Percentiles rank a stretch among this genome's conserved stretches.
These are phyloP conservation scores for Drosophila mimica DNA, from an alignment of 2,888 invertebrate genomes.

Conservation along the genomic window DNA sequence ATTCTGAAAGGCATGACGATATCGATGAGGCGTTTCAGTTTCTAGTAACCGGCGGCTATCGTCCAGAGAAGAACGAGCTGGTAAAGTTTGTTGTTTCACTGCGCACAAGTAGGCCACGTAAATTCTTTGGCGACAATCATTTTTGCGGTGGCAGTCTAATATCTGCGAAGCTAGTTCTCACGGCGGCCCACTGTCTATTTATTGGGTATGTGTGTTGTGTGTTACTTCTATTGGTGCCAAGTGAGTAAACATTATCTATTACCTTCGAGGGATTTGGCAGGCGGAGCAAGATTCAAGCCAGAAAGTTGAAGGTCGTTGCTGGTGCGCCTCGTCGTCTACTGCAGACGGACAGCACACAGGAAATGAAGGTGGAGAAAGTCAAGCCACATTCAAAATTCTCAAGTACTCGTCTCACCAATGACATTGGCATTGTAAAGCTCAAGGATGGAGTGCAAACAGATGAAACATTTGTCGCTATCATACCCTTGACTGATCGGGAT, in stretches of 20 bases:
- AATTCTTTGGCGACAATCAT: conserved; percentile 66
- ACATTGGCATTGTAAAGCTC: conserved; percentile 49
- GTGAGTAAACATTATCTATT: neutral
- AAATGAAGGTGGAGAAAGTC: neutral
- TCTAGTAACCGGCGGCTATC: conserved; percentile 68
- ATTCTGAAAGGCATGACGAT: neutral
- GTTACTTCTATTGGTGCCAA: neutral
- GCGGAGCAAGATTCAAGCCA: neutral
- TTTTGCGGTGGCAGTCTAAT: conserved; percentile 69
- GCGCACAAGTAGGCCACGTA: conserved; percentile 4
- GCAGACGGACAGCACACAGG: conserved; percentile 27
- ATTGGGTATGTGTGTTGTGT: conserved; percentile 27
- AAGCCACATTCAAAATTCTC: conserved; percentile 47
- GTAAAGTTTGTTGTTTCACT: conserved; percentile 57
- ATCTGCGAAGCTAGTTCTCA: conserved; percentile 36
- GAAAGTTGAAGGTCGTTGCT: conserved; percentile 17
- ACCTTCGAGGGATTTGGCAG: conserved; percentile 2
- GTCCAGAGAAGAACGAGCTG: conserved; percentile 41
- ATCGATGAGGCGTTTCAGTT: conserved; percentile 45
- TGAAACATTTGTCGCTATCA: neutral
- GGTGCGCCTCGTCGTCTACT: conserved; percentile 59
- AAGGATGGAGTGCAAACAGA: neutral
- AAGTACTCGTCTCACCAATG: conserved; percentile 5
- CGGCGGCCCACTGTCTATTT: conserved; percentile 70
- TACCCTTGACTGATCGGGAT: conserved; percentile 13